Evolutionary conservation across 2,113 vertebrate genomes (phyloP), one percentile per base, ranked within the genome.

Genomic region (Xiphophorus hellerii): DNA sequence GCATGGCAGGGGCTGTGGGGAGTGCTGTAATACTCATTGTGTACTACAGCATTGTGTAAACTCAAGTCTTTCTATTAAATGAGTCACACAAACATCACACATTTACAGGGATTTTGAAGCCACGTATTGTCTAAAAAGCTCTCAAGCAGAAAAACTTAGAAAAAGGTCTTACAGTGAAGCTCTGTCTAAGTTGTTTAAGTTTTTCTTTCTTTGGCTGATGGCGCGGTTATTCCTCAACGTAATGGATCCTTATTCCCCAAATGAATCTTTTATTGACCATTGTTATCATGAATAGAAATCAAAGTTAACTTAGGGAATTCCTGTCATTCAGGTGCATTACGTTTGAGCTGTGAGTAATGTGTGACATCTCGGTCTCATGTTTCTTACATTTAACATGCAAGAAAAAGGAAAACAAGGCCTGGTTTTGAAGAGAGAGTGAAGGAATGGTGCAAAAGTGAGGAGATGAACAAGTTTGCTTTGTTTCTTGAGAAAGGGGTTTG

Each of bases 251-350:
- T n/a, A 61, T 74, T 71, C 28, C 22, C 0, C 39, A 3, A 44
- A 51, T 63, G 37, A 66, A n/a, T 27, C 22, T 75, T 72, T 77
- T 71, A 80, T 85, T 64, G 76, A 77, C 30, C 0, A 6, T 20
- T 62, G 70, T 33, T 39, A 14, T 66, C 39, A 44, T 75, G 61
- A 75, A 68, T 70, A 44, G 58, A 69, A 22, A 2, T 76, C 25
- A 73, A 25, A 54, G 31, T 48, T 31, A 29, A 13, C 27, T 74
- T 12, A 70, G 25, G 42, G 29, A 72, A 42, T 48, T 66, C 29
- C 12, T 69, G 5, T 75, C 30, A 0, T 74, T 71, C 17, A 63
- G 66, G 62, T 61, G 35, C 63, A 62, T 67, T 54, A 25, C 39
- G 29, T 73, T 60, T 42, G 51, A 72, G 51, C 60, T 64, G 15